phyloP scores from a whole-genome alignment of 2,113 vertebrate genomes.

The Engraulis encrasicolus region DNA sequence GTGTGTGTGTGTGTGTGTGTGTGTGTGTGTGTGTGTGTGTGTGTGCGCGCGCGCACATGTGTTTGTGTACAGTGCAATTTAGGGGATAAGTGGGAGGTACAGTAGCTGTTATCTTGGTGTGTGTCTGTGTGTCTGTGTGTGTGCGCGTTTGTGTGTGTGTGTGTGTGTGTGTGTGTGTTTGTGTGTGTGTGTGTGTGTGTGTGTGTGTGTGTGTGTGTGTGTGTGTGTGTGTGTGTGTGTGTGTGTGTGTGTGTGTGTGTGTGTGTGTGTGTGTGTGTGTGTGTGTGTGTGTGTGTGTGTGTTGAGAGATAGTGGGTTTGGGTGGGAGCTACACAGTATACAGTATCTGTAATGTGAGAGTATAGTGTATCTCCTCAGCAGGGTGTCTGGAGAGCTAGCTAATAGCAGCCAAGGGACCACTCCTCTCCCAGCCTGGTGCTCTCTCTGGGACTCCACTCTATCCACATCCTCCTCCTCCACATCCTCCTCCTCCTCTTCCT shows the following conservation, averaged over 20 bases:
- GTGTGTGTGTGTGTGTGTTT: background rate
- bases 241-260: background rate
- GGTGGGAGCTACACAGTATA: background rate
- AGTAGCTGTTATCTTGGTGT: no score
- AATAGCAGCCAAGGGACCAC: background rate
- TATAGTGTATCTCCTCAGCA: background rate
- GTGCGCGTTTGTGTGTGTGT: no score
- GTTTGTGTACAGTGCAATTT: no score
- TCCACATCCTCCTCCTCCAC: no score
- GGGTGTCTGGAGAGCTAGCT: background rate
- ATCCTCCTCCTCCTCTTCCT: no score
- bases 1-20: no score
- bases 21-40: no score
- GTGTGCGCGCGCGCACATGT: no score
- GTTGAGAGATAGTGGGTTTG: background rate
- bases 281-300: background rate
- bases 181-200: no score
- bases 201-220: constrained; percentile 6
- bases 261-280: background rate
- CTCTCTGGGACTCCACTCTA: constrained; percentile 16
- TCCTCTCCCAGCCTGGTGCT: background rate
- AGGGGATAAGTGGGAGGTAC: no score
- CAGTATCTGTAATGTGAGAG: no score
- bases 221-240: background rate
- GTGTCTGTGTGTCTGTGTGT: constrained; percentile 8